These are phyloP conservation scores for Lithophane semibrunnea DNA, from an alignment of 2,888 invertebrate species.

Conservation along the genomic window DNA sequence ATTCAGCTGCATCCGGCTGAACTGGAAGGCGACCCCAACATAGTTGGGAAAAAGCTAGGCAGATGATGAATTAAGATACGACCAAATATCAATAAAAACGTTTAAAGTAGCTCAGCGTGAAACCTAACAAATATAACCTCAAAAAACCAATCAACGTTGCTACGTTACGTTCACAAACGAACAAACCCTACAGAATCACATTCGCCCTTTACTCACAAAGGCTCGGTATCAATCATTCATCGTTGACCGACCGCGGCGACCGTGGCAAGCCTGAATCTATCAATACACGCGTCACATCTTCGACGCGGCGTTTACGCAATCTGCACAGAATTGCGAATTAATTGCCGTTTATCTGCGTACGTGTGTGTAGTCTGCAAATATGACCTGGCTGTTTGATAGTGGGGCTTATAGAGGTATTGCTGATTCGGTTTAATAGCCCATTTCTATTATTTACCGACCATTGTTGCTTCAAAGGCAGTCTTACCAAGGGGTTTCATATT, in stretches of 20 bases:
- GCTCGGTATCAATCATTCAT: conserved; percentile 61
- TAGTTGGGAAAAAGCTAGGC: too few species aligned
- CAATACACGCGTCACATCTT: conserved; percentile 60
- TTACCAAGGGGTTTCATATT: background rate
- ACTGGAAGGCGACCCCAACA: too few species aligned
- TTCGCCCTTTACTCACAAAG: conserved; percentile 51
- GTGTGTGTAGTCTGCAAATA: conserved; percentile 39
- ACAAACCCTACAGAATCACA: conserved; percentile 28
- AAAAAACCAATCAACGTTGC: conserved; percentile 21
- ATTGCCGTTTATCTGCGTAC: conserved; percentile 51
- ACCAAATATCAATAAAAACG: too few species aligned
- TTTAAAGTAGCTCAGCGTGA: background rate
- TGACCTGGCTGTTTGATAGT: conserved; percentile 3
- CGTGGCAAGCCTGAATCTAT: conserved; percentile 52
- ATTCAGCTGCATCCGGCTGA: too few species aligned
- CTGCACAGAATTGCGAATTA: conserved; percentile 66
- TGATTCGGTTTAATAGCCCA: background rate
- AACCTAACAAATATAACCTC: background rate
- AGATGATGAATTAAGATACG: too few species aligned
- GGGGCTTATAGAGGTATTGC: background rate
- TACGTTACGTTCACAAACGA: background rate
- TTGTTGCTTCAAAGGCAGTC: background rate
- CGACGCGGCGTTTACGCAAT: conserved; percentile 62
- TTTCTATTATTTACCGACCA: background rate
- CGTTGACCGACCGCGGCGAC: conserved; percentile 39